Evolutionary conservation across 2,888 invertebrate species (phyloP), one percentile per base, ranked within the genome.

Genomic region (Caenorhabditis sulstoni): DNA sequence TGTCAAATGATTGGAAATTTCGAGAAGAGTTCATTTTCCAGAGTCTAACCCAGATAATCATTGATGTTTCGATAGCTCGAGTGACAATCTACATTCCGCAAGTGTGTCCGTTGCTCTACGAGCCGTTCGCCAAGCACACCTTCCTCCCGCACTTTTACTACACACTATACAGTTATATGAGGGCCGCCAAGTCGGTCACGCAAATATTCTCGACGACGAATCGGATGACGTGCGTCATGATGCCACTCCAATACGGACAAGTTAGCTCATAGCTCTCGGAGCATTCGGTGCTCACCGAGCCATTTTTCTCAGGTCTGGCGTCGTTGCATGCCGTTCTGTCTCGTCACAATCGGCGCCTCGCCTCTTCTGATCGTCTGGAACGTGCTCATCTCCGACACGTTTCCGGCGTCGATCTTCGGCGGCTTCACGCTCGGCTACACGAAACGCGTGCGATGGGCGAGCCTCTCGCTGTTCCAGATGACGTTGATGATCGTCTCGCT

Each of bases 221-320:
- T 44, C 57, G 74, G 12, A 74, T 74, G 73, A 71, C 61, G 11
- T 78, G 78, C 62, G 78, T 78, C 9, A n/a, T 67, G 12, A 14
- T 23, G 20, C 67, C 58, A 7, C 3, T 45, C n/a, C 1, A 65
- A 12, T 53, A 65, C 39, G 23, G 20, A 22, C 50, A 50, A n/a
- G 59, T 59, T 4, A 11, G 41, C 41, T 41, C 41, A 14, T 41
- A 29, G n/a, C n/a, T 29, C 29, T 41, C 12, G 41, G 11, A 41
- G 3, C 4, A 11, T 47, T 35, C n/a, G n/a, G n/a, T n/a, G n/a
- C n/a, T n/a, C n/a, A n/a, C n/a, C n/a, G n/a, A n/a, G n/a, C n/a
- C n/a, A n/a, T n/a, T 52, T 52, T 53, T 45, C 53, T 20, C 59
- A 75, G 68, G 58, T 76, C 5, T 76, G 76, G 76, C 57, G 57